Conservation (phyloP, 2,888 invertebrate genomes). For the Agrotis puta region DNA sequence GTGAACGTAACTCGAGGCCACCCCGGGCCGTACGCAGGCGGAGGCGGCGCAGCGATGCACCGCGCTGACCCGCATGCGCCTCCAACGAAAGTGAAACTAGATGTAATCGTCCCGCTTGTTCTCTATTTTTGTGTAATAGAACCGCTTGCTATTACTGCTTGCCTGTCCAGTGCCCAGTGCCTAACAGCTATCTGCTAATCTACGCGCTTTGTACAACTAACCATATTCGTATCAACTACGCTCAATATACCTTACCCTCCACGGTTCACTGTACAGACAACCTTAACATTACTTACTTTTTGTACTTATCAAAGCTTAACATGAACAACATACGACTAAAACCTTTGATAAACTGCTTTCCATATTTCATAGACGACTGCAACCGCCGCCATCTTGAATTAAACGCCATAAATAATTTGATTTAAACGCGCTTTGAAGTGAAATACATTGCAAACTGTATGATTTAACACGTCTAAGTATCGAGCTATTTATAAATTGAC, state of each 20-base stretch:
- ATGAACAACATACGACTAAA: slow-evolving; percentile 27
- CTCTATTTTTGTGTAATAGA: slow-evolving; percentile 74
- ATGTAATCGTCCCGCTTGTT: slow-evolving; percentile 76
- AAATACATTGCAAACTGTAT: slow-evolving; percentile 69
- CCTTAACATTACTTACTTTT: slow-evolving; percentile 13
- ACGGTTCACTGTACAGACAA: slow-evolving; percentile 5
- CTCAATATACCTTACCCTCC: background rate
- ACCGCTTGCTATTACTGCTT: slow-evolving; percentile 62
- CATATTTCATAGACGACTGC: slow-evolving; percentile 52
- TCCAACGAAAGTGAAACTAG: slow-evolving; percentile 86
- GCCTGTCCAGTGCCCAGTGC: slow-evolving; percentile 9
- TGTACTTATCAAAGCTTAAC: slow-evolving; percentile 23
- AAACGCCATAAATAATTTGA: slow-evolving; percentile 75
- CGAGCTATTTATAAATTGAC: slow-evolving; percentile 65
- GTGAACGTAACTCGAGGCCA: slow-evolving; percentile 68
- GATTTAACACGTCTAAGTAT: slow-evolving; percentile 74
- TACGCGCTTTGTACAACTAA: slow-evolving; percentile 43
- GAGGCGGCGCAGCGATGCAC: slow-evolving; percentile 73
- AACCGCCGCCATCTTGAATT: slow-evolving; percentile 65
- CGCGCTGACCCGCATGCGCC: slow-evolving; percentile 79
- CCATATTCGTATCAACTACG: slow-evolving; percentile 5
- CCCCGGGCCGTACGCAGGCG: slow-evolving; percentile 45
- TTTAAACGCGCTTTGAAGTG: slow-evolving; percentile 71
- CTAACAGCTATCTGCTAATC: slow-evolving; percentile 62
- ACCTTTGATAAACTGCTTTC: slow-evolving; percentile 46